Base-by-base conservation (phyloP, 1,140 invertebrate genomes). In the Euura saliciscinereae region DNA sequence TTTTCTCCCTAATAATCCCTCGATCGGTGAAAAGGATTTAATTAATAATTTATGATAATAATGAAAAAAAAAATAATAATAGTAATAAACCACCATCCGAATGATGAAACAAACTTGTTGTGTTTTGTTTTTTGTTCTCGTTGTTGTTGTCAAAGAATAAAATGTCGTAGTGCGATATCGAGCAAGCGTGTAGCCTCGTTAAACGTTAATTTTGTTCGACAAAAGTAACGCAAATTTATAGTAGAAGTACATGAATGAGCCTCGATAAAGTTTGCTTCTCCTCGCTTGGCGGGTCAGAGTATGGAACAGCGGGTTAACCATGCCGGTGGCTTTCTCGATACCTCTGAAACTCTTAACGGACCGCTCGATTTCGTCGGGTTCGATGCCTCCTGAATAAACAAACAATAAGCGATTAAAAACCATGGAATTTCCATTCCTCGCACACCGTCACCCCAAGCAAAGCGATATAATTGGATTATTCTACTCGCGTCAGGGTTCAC, bases 291-390 rank as follows among this genome's bases (percentile, higher is more conserved):
- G 88, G 90, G 92, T 94, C 93, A 94, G 88, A 94, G 93, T 86
- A 94, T 83, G 82, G 89, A 90, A 89, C 93, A 94, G 84, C 92
- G 90, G 44, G 92, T 90, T 77, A 94, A 87, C 92, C 93, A 93
- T 83, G 91, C 93, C 76, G 91, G 89, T 71, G 92, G 91, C 86
- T 94, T 94, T 85, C 91, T 90, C 80, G 91, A 90, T 76, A 91
- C 92, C 84, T 94, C 93, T 79, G 89, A 90, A 71, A 91, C 88
- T 85, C 91, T 92, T 78, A 94, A 83, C 78, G 93, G 91, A 65
- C 91, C 92, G 73, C 86, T 85, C 77, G 92, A 91, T 87, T 94
- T 93, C 44, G 92, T 91, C 72, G 93, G 94, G 88, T 95, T 94
- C 75, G 92, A 94, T 77, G 93, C 93, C 86, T 95, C 94, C 94